Evolutionary conservation across 2,797 vertebrate genomes (phyloP).

Genomic region (Aselliscus stoliczkanus): DNA sequence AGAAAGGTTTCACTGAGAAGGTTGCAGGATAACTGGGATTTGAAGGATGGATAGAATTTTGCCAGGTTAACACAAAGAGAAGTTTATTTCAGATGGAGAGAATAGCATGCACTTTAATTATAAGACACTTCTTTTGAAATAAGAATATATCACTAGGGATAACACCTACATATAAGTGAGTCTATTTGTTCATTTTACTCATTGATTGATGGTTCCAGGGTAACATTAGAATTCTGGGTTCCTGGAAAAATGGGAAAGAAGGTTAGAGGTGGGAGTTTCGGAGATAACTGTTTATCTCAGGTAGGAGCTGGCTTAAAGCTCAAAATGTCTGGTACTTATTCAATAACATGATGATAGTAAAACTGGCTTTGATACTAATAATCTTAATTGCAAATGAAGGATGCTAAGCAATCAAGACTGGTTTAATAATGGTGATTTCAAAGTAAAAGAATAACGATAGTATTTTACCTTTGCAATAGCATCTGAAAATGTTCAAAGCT

Average conservation of each 20-base stretch:
- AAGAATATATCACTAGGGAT: not conserved
- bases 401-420: not conserved
- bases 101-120: not conserved
- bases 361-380: conserved; percentile 18
- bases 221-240: not conserved
- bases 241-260: not conserved
- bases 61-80: not conserved
- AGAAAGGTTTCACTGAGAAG: not conserved
- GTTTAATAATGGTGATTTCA: conserved; percentile 6
- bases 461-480: not conserved
- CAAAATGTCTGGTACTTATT: not conserved
- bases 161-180: not conserved
- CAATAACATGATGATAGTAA: not conserved
- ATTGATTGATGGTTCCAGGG: not conserved
- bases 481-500: not conserved
- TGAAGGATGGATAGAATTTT: not conserved
- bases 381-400: conserved; percentile 16
- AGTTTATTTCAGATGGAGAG: not conserved
- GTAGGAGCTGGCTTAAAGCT: not conserved
- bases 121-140: not conserved
- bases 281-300: not conserved
- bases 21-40: not conserved
- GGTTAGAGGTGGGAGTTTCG: not conserved
- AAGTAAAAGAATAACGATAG: not conserved
- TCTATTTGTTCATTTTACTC: not conserved